Conservation (phyloP, 1,140 invertebrate species). For the Drosophila miranda region DNA sequence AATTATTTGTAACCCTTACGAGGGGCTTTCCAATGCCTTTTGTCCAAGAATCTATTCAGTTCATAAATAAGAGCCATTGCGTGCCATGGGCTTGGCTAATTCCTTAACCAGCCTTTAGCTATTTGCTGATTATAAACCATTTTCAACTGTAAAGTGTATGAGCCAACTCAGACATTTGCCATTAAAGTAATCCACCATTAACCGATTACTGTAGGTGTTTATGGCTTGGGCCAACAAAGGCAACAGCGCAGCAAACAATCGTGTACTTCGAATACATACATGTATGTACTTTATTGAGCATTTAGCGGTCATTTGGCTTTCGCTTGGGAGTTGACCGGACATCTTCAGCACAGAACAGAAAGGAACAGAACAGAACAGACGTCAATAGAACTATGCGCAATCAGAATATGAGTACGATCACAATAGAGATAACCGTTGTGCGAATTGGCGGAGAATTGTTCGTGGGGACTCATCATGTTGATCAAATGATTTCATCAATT, state of each 20-base stretch:
- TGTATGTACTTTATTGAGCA: constrained; percentile 31
- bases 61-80: too few relatives aligned
- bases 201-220: constrained; percentile 39
- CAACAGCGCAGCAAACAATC: constrained; percentile 1
- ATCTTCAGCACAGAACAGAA: constrained; percentile 4
- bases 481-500: constrained; percentile 57
- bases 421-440: too few relatives aligned
- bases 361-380: constrained; percentile 9
- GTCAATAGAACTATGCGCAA: constrained; percentile 40
- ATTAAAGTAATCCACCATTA: constrained; percentile 42
- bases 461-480: constrained; percentile 46
- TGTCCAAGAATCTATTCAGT: too few relatives aligned
- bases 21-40: too few relatives aligned
- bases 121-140: constrained; percentile 13
- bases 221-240: constrained; percentile 28
- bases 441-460: constrained; percentile 9
- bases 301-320: constrained; percentile 41
- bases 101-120: too few relatives aligned
- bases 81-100: too few relatives aligned
- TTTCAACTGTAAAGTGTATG: neutral
- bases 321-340: constrained; percentile 1
- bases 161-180: constrained; percentile 13
- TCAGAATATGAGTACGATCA: constrained; percentile 38
- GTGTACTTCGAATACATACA: too few relatives aligned
- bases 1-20: too few relatives aligned